phyloP scores from a whole-genome alignment of 2,888 invertebrate species.

The Megamerina dolium region DNA sequence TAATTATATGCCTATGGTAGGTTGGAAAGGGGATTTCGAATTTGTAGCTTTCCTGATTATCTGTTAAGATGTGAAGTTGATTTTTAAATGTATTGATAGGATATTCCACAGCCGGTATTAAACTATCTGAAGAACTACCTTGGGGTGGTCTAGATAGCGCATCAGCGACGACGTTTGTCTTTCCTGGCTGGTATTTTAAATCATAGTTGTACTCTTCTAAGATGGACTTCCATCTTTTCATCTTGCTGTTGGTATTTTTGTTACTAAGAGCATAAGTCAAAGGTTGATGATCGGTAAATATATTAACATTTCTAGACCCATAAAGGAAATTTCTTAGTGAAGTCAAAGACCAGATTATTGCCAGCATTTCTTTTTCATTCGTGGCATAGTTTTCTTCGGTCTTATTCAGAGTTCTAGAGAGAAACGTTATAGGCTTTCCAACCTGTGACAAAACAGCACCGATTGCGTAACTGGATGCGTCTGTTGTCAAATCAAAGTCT shows the following conservation, averaged over 20 bases:
- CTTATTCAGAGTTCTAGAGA: conserved; percentile 13
- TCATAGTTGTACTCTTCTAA: conserved; percentile 19
- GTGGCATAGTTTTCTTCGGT: too few species aligned
- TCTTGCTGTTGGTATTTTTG: conserved; percentile 9
- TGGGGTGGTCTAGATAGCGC: conserved; percentile 10
- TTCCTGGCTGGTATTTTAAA: conserved; percentile 15
- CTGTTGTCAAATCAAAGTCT: conserved; percentile 25
- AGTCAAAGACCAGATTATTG: too few species aligned
- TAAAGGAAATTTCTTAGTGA: conserved; percentile 10
- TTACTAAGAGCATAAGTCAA: too few species aligned
- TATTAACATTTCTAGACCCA: conserved; percentile 6
- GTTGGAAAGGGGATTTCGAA: too few species aligned
- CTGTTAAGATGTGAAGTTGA: too few species aligned
- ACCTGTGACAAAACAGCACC: conserved; percentile 25
- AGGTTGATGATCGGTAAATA: too few species aligned
- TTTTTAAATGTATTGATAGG: too few species aligned
- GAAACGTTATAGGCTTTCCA: conserved; percentile 11
- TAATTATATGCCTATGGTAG: too few species aligned
- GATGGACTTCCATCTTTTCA: conserved; percentile 15
- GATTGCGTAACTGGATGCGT: conserved; percentile 29
- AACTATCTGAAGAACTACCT: too few species aligned
- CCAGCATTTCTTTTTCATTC: too few species aligned
- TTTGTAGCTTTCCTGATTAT: too few species aligned
- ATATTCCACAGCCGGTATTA: too few species aligned
- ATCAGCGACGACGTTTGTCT: conserved; percentile 9